Evolutionary conservation across 2,888 invertebrate species (phyloP), one percentile per base, ranked within the genome.

Genomic region (Cheiracanthium punctorium): DNA sequence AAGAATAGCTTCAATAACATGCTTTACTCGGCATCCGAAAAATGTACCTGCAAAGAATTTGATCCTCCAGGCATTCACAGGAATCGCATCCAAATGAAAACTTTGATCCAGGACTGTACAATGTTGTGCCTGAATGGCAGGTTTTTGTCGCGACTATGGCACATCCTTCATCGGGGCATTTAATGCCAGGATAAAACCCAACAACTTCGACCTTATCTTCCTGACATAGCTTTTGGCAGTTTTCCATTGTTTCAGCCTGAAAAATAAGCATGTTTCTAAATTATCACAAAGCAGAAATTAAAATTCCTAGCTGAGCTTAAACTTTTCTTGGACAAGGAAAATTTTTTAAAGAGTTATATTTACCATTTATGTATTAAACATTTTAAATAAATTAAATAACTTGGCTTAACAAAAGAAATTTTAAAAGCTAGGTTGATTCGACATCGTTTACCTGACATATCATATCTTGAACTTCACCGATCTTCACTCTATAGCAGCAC

Each of bases 51-150:
- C 87, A 87, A 69, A 30, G 72, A 32, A 87, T 77, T 14, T 72
- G 58, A 17, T 79, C 87, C 69, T 82, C 77, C 14, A 67, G 43
- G 41, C 87, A 87, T 74, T 87, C 73, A 43, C 87, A 87, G 10
- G 67, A 69, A 14, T 87, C 87, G 48, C 87, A 87, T 14, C 87
- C 87, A 70, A 87, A 79, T 8, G 77, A 69, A 70, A 87, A 87
- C 0, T 17, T 67, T 10, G 77, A 72, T 0, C 81, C 81, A 10
- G 81, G 81, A 64, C 81, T 80, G 48, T 82, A 74, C 20, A 87
- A 33, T 29, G 81, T 65, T 1, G 48, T 77, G 5, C 87, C 87
- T n/a, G 74, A 76, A 14, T 87, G 87, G 17, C 87, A 87, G 14
- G 76, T 76, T 64, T 73, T 80, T 1, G 81, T 71, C 17, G 74